phyloP scores from a whole-genome alignment of 2,113 vertebrate genomes.

The Nesogale talazaci region DNA sequence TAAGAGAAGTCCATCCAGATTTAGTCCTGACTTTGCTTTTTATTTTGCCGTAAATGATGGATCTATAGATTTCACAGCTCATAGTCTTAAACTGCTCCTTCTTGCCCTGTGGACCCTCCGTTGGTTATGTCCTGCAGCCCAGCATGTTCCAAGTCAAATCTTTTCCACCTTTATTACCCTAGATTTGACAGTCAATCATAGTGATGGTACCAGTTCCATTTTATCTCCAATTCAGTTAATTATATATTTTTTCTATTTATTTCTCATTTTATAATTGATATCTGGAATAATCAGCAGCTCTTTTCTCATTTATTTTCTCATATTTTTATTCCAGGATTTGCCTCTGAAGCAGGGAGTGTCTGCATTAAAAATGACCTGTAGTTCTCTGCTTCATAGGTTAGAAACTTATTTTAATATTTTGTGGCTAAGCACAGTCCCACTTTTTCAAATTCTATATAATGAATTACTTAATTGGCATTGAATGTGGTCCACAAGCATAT shows the following conservation, averaged over 20 bases:
- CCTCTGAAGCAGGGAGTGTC: constrained; percentile 99
- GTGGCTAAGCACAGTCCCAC: constrained; percentile 99
- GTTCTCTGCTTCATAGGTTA: constrained; percentile 99
- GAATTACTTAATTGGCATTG: constrained; percentile 88
- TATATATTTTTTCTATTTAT: constrained; percentile 84
- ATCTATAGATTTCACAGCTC: constrained; percentile 40
- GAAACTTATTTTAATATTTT: constrained; percentile 99
- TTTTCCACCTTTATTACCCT: constrained; percentile 60
- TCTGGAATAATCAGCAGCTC: constrained; percentile 97
- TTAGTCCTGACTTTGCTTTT: constrained; percentile 10
- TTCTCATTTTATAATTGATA: constrained; percentile 89
- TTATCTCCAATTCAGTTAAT: constrained; percentile 86
- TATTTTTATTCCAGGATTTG: constrained; percentile 99
- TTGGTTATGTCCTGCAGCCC: not conserved
- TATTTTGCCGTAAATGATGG: not conserved
- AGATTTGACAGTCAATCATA: constrained; percentile 68
- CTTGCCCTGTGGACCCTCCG: constrained; percentile 13
- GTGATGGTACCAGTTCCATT: constrained; percentile 90
- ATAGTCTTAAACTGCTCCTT: constrained; percentile 47
- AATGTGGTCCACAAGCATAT: constrained; percentile 86
- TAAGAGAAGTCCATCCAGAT: constrained; percentile 46
- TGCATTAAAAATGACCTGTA: constrained; percentile 99
- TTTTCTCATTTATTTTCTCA: constrained; percentile 97
- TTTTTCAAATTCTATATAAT: constrained; percentile 82
- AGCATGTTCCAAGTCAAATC: constrained; percentile 15